phyloP scores from a whole-genome alignment of 2,888 invertebrate genomes.

The Doris montereyensis region DNA sequence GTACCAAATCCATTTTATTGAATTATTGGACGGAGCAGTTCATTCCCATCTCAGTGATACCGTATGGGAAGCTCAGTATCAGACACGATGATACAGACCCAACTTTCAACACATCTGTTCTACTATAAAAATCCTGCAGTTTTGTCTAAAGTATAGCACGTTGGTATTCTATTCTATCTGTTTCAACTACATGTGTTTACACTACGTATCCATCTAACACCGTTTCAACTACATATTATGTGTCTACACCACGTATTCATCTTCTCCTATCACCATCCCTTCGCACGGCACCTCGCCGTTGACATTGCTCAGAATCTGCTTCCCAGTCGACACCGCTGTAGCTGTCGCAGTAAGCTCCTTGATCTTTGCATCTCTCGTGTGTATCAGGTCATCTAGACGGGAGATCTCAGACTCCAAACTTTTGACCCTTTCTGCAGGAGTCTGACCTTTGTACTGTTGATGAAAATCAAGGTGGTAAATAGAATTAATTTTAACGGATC shows the following conservation, averaged over 20 bases:
- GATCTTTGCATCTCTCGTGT: slow-evolving; percentile 26
- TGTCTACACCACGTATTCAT: slow-evolving; percentile 40
- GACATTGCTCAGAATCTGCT: slow-evolving; percentile 7
- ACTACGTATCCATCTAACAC: not conserved
- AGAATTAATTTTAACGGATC: too few relatives aligned
- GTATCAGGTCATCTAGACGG: slow-evolving; percentile 37
- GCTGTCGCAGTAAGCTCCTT: not conserved
- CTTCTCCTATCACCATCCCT: slow-evolving; percentile 39
- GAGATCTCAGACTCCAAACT: slow-evolving; percentile 38
- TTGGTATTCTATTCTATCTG: too few relatives aligned
- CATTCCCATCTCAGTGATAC: too few relatives aligned
- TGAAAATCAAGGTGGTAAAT: too few relatives aligned
- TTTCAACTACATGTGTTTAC: not conserved
- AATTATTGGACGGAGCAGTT: too few relatives aligned
- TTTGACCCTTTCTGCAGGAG: slow-evolving; percentile 31
- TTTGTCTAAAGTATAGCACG: too few relatives aligned
- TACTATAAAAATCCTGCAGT: too few relatives aligned
- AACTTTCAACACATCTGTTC: too few relatives aligned
- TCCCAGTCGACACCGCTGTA: not conserved
- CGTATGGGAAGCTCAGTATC: too few relatives aligned
- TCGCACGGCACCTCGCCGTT: slow-evolving; percentile 35
- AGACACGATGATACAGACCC: too few relatives aligned
- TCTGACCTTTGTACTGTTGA: slow-evolving; percentile 38
- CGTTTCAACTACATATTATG: not conserved
- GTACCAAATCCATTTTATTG: too few relatives aligned